These are phyloP conservation scores for Anagrus nilaparvatae DNA, from an alignment of 1,140 invertebrate genomes.

Conservation along the genomic window DNA sequence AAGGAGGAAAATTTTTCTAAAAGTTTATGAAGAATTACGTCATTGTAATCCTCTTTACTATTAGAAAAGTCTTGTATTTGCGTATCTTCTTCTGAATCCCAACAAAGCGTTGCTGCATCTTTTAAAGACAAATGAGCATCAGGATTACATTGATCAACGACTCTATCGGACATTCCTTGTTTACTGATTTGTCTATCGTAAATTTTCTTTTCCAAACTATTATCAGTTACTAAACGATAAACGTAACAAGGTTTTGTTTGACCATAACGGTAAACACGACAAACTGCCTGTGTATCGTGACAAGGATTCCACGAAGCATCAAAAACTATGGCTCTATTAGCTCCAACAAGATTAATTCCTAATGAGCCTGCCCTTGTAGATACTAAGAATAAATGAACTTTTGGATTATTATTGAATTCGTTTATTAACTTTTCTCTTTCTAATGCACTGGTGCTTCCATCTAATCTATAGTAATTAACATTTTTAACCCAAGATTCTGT, in stretches of 20 bases:
- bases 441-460: slow-evolving; percentile 87
- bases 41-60: slow-evolving; percentile 63
- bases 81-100: slow-evolving; percentile 79
- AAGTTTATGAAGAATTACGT: slow-evolving; percentile 71
- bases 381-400: slow-evolving; percentile 87
- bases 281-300: slow-evolving; percentile 97
- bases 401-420: slow-evolving; percentile 89
- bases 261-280: slow-evolving; percentile 91
- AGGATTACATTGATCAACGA: slow-evolving; percentile 96
- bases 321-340: slow-evolving; percentile 93
- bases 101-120: slow-evolving; percentile 88
- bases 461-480: slow-evolving; percentile 83
- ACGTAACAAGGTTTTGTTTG: slow-evolving; percentile 91
- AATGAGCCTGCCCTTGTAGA: slow-evolving; percentile 94
- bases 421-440: slow-evolving; percentile 96
- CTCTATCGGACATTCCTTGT: slow-evolving; percentile 92
- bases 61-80: slow-evolving; percentile 61
- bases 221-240: slow-evolving; percentile 93
- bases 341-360: slow-evolving; percentile 95
- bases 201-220: slow-evolving; percentile 94
- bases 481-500: slow-evolving; percentile 75
- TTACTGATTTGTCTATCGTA: slow-evolving; percentile 98
- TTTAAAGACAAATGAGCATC: slow-evolving; percentile 90
- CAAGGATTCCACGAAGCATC: slow-evolving; percentile 99
- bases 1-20: slow-evolving; percentile 55